phyloP scores from a whole-genome alignment of 2,797 vertebrate species.

The Vespertilio murinus region DNA sequence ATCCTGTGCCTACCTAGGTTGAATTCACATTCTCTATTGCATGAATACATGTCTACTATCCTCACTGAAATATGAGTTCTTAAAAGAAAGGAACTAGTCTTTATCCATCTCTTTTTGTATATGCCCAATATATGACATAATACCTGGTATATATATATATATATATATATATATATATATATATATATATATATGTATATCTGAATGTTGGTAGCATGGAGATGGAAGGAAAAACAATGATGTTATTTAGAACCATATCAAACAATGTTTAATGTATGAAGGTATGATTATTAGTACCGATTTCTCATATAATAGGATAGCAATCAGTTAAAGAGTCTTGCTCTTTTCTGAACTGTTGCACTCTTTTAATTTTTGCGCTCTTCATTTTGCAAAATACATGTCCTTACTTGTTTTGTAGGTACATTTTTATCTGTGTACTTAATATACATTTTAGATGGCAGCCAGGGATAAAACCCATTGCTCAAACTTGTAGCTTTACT shows the following conservation, averaged over 20 bases:
- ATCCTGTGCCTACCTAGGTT: not conserved
- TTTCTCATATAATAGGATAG: not conserved
- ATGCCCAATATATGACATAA: not conserved
- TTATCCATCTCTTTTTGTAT: slow-evolving; percentile 7
- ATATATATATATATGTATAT: not conserved
- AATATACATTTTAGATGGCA: not conserved
- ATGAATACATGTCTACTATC: not conserved
- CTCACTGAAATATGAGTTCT: not conserved
- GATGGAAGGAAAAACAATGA: not conserved
- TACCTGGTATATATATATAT: not conserved
- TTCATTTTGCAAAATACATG: not conserved
- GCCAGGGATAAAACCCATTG: not conserved
- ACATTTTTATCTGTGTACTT: slow-evolving; percentile 17
- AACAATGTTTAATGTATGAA: not conserved
- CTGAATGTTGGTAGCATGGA: not conserved
- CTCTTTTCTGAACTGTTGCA: not conserved
- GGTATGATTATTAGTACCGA: not conserved
- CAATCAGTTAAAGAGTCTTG: not conserved
- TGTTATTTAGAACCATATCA: not conserved
- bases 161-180: no score
- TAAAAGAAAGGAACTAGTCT: not conserved
- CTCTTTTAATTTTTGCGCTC: not conserved
- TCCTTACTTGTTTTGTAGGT: slow-evolving; percentile 27
- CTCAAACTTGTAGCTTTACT: slow-evolving; percentile 4
- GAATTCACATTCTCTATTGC: not conserved